phyloP scores from a whole-genome alignment of 1,140 invertebrate genomes.

The Lasioglossum albipes region DNA sequence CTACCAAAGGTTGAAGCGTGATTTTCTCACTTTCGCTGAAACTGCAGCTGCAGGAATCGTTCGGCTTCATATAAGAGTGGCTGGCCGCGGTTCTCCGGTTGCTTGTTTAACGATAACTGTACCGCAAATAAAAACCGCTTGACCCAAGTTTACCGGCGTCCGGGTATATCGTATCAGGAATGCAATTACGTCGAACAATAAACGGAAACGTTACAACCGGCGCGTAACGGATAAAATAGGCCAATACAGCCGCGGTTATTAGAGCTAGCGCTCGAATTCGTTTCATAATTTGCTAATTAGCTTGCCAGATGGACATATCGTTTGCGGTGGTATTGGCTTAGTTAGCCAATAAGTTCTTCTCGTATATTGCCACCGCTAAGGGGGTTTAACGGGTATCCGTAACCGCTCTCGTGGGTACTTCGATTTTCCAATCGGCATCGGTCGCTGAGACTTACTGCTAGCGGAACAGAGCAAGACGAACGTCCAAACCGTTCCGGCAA shows the following conservation, averaged over 20 bases:
- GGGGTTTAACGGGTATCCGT: conserved; percentile 36
- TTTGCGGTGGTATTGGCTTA: conserved; percentile 65
- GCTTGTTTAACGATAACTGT: not conserved
- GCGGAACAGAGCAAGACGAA: not conserved
- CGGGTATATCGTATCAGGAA: conserved; percentile 30
- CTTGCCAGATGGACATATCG: conserved; percentile 63
- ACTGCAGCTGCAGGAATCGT: no score
- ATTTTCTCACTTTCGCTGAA: no score
- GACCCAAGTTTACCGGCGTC: not conserved
- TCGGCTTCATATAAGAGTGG: no score
- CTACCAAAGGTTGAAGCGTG: no score
- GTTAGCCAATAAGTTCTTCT: conserved; percentile 62
- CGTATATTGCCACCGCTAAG: conserved; percentile 53
- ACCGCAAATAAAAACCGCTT: not conserved
- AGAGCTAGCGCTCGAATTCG: conserved; percentile 25
- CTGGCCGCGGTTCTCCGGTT: no score
- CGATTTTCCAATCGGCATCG: conserved; percentile 44
- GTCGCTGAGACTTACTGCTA: not conserved
- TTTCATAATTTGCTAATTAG: conserved; percentile 63
- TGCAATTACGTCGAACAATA: conserved; percentile 36
- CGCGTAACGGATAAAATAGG: conserved; percentile 46
- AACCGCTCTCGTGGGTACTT: conserved; percentile 35
- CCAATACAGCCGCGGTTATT: conserved; percentile 34
- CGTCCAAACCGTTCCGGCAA: not conserved
- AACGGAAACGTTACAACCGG: conserved; percentile 14